These are phyloP conservation scores for Lophura nycthemera DNA, from an alignment of 2,113 vertebrate species.

Conservation along the genomic window DNA sequence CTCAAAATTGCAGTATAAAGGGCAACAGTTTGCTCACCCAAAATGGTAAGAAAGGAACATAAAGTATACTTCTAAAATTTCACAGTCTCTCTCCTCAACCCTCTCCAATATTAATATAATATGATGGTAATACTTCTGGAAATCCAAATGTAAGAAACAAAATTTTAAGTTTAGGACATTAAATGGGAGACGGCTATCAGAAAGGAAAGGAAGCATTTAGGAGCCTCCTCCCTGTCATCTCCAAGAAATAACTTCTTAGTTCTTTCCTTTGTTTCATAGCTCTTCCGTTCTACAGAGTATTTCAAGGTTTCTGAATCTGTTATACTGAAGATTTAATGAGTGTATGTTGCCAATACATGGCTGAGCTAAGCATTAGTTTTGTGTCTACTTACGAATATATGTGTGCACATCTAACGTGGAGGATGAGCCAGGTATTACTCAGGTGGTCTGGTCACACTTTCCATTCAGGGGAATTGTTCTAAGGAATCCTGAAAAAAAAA, in stretches of 20 bases:
- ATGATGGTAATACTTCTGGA: background rate
- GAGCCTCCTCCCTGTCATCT: background rate
- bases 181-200: background rate
- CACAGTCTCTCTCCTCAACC: background rate
- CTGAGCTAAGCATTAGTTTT: background rate
- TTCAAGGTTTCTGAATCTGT: background rate
- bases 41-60: background rate
- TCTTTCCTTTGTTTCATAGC: background rate
- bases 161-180: background rate
- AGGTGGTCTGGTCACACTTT: conserved; percentile 9
- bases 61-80: background rate
- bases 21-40: background rate
- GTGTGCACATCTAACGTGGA: background rate
- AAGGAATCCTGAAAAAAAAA: conserved; percentile 3
- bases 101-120: background rate
- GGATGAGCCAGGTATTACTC: background rate
- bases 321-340: conserved; percentile 7
- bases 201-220: background rate
- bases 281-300: background rate
- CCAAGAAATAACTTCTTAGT: background rate
- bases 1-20: background rate
- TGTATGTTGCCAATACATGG: background rate
- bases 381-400: background rate
- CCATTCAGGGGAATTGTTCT: background rate
- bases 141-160: background rate